Conservation (phyloP, 2,888 invertebrate species). For the Spatulosminthurus flaviceps region DNA sequence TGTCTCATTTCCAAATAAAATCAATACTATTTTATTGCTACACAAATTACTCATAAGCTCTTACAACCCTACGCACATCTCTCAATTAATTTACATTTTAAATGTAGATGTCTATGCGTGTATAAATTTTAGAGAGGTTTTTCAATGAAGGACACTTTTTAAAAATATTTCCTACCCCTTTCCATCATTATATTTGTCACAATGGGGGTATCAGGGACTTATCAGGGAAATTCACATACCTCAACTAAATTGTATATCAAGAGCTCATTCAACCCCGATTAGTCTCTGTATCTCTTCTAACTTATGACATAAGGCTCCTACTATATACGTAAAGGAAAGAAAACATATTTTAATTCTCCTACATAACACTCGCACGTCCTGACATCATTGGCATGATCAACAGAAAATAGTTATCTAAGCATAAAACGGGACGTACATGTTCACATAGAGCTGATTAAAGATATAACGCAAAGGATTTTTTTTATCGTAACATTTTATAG, state of each 20-base stretch:
- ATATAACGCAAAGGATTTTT: slow-evolving; percentile 11
- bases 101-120: too few species aligned
- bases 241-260: neutral
- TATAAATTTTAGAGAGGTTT: neutral
- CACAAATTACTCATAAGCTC: too few species aligned
- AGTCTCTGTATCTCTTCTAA: neutral
- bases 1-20: too few species aligned
- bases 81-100: too few species aligned
- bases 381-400: slow-evolving; percentile 18
- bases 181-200: neutral
- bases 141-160: neutral
- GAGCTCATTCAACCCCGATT: neutral
- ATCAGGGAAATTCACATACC: slow-evolving; percentile 5
- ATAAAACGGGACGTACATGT: neutral
- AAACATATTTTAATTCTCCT: too few species aligned
- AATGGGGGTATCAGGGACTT: neutral
- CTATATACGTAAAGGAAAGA: too few species aligned
- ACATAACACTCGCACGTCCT: neutral
- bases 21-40: too few species aligned
- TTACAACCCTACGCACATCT: too few species aligned
- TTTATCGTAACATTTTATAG: slow-evolving; percentile 4
- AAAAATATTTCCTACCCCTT: neutral
- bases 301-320: too few species aligned
- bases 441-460: neutral
- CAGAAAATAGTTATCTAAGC: neutral